These are phyloP conservation scores for Chlorodrepanis virens DNA, from an alignment of 2,113 vertebrate genomes.

Conservation along the genomic window DNA sequence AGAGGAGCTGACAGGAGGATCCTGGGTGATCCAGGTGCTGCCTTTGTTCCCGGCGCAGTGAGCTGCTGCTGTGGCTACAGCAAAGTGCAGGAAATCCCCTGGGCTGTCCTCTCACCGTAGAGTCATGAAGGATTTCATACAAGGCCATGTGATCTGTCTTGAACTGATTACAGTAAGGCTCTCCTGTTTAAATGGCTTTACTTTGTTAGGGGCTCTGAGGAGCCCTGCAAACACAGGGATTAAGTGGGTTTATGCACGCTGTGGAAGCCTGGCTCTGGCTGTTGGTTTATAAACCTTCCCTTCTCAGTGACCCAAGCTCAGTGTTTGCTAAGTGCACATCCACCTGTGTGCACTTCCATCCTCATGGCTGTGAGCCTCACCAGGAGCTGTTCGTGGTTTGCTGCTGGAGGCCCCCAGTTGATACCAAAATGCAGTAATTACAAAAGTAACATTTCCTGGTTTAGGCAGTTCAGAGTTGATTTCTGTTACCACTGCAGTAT, in stretches of 20 bases:
- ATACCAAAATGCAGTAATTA: background rate
- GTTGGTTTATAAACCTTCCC: background rate
- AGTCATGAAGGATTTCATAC: background rate
- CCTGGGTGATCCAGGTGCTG: background rate
- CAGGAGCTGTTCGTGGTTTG: fast-evolving
- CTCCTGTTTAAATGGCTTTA: background rate
- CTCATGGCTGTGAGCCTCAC: background rate
- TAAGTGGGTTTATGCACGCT: background rate
- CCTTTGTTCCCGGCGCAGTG: background rate
- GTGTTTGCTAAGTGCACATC: background rate
- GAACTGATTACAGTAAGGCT: background rate
- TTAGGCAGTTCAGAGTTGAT: background rate
- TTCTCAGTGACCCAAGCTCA: fast-evolving
- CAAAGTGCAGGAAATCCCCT: background rate
- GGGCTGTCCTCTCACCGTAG: fast-evolving
- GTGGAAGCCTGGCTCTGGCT: background rate
- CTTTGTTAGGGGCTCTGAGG: background rate
- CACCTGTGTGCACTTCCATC: fast-evolving
- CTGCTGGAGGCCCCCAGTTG: background rate
- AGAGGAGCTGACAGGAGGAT: background rate
- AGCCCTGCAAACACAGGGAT: background rate
- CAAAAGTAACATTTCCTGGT: background rate
- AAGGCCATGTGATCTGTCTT: background rate
- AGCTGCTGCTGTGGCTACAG: background rate
- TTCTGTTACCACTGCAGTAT: background rate